Evolutionary conservation across 1,140 invertebrate genomes (phyloP), one percentile per base, ranked within the genome.

Genomic region (Agrilus planipennis): DNA sequence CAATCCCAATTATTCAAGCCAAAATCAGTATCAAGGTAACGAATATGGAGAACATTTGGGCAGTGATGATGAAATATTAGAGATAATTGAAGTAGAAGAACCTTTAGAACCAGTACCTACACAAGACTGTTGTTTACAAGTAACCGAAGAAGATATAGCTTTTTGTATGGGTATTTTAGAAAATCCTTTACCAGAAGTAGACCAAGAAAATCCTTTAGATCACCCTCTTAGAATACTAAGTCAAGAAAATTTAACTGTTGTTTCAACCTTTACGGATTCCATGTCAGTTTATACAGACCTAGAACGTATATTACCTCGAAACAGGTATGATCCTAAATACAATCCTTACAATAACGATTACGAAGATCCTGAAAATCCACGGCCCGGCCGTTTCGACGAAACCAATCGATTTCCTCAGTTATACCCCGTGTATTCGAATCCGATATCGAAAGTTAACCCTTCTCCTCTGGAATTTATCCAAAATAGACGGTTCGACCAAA

Each of bases 61-160:
- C 14, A 52, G 70, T 50, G 72, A 68, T 42, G 79, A 83, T 49
- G 81, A 84, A 54, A 79, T 85, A 49, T 62, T 84, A 46, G 83
- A 88, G 68, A 83, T 86, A 45, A 81, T 85, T 38, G 83, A 87
- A 61, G 75, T 88, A 0, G 80, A 83, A 55, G 84, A 87, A 62
- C 75, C 76, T 1, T 65, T 77, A 42, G 82, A 86, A 60, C 79
- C 79, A 3, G 83, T 86, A 10, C 81, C 84, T 11, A 87, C 78
- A 69, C 79, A 82, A 60, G 84, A 89, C 55, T 80, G 73, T 41
- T 86, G 83, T 50, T 63, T 89, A 17, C 86, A 90, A 67, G 87
- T 90, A 1, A 91, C 86, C 1, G 87, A 91, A 67, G 87, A 90
- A 64, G 87, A 92, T 55, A 90, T 91, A 30, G 85, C 84, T 1